These are phyloP conservation scores for Molossus alvarezi DNA, from an alignment of 2,797 vertebrate species.

Conservation along the genomic window DNA sequence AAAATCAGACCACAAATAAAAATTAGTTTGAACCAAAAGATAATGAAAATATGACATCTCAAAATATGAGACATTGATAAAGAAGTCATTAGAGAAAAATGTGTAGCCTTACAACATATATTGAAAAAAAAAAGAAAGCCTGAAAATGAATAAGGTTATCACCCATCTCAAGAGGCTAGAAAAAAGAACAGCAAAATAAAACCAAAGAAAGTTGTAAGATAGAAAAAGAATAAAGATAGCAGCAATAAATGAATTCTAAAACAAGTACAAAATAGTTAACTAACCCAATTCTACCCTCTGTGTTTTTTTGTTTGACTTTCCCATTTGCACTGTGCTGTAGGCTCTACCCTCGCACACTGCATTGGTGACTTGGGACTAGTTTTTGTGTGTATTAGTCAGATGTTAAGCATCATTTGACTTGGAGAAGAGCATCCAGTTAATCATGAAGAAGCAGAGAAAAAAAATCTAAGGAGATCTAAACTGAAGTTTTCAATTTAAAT, in stretches of 20 bases:
- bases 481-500: conserved; percentile 41
- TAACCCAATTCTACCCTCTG: background rate
- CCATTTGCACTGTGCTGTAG: background rate
- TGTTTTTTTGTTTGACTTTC: background rate
- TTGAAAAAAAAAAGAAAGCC: background rate
- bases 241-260: background rate
- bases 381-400: background rate
- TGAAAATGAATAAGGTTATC: background rate
- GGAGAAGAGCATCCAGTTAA: background rate
- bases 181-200: conserved; percentile 26
- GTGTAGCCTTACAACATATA: background rate
- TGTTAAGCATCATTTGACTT: conserved; percentile 28
- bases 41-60: background rate
- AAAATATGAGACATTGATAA: background rate
- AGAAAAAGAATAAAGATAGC: background rate
- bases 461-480: conserved; percentile 30
- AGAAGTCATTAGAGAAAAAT: conserved; percentile 20
- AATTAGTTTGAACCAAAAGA: conserved; percentile 1
- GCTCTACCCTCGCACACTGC: background rate
- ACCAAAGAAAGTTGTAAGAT: background rate
- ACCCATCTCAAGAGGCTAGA: background rate
- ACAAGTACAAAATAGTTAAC: background rate
- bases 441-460: conserved; percentile 5
- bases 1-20: conserved; percentile 15
- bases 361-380: background rate